Conservation (phyloP, 2,797 vertebrate species). For the Erpetoichthys calabaricus region DNA sequence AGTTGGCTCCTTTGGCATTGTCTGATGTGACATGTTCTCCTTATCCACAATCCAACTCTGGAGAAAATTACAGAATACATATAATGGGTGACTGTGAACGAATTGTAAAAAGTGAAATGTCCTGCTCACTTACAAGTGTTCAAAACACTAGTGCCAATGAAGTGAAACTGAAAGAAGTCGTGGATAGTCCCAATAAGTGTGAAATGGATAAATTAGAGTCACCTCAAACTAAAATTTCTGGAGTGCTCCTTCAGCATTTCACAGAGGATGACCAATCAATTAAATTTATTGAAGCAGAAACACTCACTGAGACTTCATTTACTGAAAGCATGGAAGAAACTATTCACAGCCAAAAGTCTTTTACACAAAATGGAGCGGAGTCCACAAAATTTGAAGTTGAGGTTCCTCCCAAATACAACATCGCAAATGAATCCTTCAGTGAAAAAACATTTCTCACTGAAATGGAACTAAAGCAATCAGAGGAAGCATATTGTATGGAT, state of each 20-base stretch:
- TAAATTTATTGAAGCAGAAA: constrained; percentile 60
- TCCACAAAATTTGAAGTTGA: constrained; percentile 1
- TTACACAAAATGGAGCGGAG: neutral
- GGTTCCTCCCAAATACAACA: constrained; percentile 7
- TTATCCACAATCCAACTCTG: too few species aligned
- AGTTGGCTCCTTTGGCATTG: too few species aligned
- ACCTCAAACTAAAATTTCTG: constrained; percentile 35
- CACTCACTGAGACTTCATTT: constrained; percentile 63
- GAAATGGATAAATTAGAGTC: constrained; percentile 4
- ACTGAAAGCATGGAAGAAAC: constrained; percentile 51
- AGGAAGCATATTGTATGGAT: constrained; percentile 7
- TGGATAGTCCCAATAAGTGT: neutral
- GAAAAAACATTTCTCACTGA: neutral
- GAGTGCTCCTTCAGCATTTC: constrained; percentile 53
- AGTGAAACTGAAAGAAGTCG: too few species aligned
- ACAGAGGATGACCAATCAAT: constrained; percentile 27
- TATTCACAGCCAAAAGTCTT: neutral
- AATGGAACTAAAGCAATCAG: constrained; percentile 3
- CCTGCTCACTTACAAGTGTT: too few species aligned
- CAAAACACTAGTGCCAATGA: too few species aligned
- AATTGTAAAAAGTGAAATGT: too few species aligned
- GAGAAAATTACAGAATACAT: too few species aligned
- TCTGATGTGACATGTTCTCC: too few species aligned
- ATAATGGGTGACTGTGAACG: too few species aligned
- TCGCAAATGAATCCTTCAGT: constrained; percentile 9